Evolutionary conservation across 2,797 vertebrate genomes (phyloP).

Genomic region (Neopelma chrysocephalum): DNA sequence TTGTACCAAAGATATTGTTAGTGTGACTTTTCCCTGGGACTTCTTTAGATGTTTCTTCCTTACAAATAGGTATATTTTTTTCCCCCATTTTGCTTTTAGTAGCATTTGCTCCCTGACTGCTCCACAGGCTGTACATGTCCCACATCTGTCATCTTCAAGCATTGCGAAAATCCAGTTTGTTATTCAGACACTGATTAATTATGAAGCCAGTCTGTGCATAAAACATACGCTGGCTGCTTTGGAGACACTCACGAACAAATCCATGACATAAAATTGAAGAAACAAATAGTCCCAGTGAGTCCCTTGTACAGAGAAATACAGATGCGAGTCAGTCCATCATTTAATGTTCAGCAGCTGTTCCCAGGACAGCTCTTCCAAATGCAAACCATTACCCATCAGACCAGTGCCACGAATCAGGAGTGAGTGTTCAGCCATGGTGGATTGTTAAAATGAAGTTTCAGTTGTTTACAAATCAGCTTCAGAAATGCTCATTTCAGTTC

Average conservation of each 20-base stretch:
- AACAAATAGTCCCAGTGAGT: neutral
- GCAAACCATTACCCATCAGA: neutral
- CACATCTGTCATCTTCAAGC: neutral
- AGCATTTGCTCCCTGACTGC: fast-evolving
- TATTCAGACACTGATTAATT: neutral
- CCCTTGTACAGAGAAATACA: neutral
- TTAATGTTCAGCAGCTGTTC: neutral
- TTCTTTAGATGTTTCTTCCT: neutral
- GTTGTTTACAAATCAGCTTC: neutral
- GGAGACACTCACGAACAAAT: neutral
- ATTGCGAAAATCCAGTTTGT: neutral
- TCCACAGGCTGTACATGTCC: neutral
- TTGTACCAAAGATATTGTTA: neutral
- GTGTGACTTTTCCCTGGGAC: neutral
- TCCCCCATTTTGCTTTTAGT: neutral
- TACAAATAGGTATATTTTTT: neutral
- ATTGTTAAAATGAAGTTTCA: neutral
- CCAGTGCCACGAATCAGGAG: neutral
- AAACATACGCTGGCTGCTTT: neutral
- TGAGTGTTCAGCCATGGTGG: neutral
- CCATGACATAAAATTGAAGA: neutral
- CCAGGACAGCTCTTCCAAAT: neutral
- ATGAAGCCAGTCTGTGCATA: neutral
- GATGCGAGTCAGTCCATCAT: neutral
- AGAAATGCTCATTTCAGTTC: neutral